Evolutionary conservation across 2,888 invertebrate species (phyloP).

Genomic region (Diaperis boleti): DNA sequence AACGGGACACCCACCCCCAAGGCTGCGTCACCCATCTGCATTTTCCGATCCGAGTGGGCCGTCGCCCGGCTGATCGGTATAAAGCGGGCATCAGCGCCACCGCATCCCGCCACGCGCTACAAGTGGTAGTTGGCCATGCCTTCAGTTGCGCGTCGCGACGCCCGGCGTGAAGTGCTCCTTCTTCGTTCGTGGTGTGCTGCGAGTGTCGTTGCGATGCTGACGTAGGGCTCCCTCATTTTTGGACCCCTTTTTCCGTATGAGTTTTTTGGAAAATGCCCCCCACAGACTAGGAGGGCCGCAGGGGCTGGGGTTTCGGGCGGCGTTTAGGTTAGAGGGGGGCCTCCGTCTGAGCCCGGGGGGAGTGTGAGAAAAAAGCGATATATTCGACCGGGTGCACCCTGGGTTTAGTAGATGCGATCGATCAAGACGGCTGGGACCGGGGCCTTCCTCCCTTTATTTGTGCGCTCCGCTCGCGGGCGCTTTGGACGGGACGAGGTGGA

Average conservation of each 20-base stretch:
- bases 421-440: slow-evolving; percentile 43
- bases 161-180: slow-evolving; percentile 28
- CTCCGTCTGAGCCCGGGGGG: background rate
- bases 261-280: background rate
- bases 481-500: slow-evolving; percentile 17
- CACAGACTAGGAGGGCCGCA: background rate
- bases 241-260: background rate
- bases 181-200: slow-evolving; percentile 26
- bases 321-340: background rate
- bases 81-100: slow-evolving; percentile 29
- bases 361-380: slow-evolving; percentile 17
- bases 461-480: slow-evolving; percentile 31
- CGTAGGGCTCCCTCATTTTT: background rate
- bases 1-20: too few relatives aligned
- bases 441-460: slow-evolving; percentile 43
- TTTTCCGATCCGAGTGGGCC: slow-evolving; percentile 17
- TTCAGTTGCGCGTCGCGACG: slow-evolving; percentile 54
- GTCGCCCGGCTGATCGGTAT: slow-evolving; percentile 31
- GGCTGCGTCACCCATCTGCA: slow-evolving; percentile 5
- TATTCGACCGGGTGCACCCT: slow-evolving; percentile 6
- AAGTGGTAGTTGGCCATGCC: slow-evolving; percentile 58
- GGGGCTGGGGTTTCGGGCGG: background rate
- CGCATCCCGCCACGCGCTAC: slow-evolving; percentile 49
- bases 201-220: background rate
- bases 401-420: slow-evolving; percentile 33